Percentiles rank a stretch among this genome's conserved stretches.
Conservation (phyloP, 2,113 vertebrate genomes). For the cattle (Bos taurus) region DNA sequence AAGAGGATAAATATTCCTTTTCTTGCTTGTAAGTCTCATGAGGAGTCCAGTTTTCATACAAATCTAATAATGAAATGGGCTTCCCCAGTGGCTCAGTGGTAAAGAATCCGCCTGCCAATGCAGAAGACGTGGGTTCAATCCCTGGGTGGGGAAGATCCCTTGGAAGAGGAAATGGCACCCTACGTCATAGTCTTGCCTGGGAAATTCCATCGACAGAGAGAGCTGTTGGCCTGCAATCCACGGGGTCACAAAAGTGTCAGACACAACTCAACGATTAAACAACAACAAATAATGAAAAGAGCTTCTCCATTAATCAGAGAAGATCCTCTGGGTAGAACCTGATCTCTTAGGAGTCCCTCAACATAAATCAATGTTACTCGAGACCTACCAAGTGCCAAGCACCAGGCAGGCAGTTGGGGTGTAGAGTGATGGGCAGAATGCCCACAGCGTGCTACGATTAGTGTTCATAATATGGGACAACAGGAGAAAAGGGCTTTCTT, state of each 20-base stretch:
- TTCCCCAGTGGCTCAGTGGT: neutral
- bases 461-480: neutral
- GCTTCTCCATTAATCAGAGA: constrained; percentile 10
- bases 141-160: neutral
- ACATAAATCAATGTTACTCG: neutral
- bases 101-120: neutral
- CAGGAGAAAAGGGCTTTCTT: neutral
- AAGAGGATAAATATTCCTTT: neutral
- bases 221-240: neutral
- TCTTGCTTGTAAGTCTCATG: neutral
- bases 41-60: constrained; percentile 5
- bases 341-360: neutral
- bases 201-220: neutral
- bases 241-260: neutral
- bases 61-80: neutral
- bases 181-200: neutral
- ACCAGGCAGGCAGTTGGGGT: neutral
- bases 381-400: neutral
- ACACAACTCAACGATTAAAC: neutral
- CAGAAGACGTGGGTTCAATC: neutral
- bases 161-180: neutral
- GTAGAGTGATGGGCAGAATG: neutral
- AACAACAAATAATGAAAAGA: neutral
- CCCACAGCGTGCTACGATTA: neutral
- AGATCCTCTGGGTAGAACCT: neutral